Base-by-base conservation (phyloP, 2,888 invertebrate species). In the Temnothorax unifasciatus region DNA sequence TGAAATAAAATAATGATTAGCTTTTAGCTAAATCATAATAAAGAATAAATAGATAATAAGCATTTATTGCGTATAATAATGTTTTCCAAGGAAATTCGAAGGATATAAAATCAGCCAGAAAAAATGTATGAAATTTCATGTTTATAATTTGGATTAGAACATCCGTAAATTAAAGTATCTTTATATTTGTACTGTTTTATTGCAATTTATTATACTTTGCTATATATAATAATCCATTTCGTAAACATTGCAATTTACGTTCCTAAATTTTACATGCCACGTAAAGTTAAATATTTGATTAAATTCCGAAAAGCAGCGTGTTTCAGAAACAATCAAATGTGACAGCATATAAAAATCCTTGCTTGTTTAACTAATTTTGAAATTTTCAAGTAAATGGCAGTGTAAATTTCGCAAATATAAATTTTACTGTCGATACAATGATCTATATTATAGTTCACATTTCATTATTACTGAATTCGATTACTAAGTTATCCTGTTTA, bases 401-500 rank as follows among this genome's bases (percentile, higher is more conserved):
- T 41, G 1, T 44, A 68, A 77, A 44, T 44, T 8, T 54, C 3
- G 29, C 6, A 8, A 38, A 64, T 54, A 29, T 3, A 29, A 52
- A 68, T 54, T 29, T 44, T 18, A 1, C 15, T 21, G 44, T 68
- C 44, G 44, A 44, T 54, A 44, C 25, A 13, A 29, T 44, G 41
- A 66, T 54, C 9, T 57, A n/a, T 44, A 66, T 13, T 57, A n/a
- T 34, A 66, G 9, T 54, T 77, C 9, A 57, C 57, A 68, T 44
- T 44, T 68, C 44, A 54, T 44, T 68, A 68, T 77, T 54, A 29
- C 34, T 29, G 29, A 3, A 29, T 57, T 57, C 68, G 52, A 68
- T 29, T 44, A 54, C 15, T 29, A 50, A 21, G 68, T 66, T 77
- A 66, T 47, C 50, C 29, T 18, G n/a, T 68, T 66, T 66, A 68